phyloP scores from a whole-genome alignment of 2,797 vertebrate species.

The Enteromius fasciolatus region DNA sequence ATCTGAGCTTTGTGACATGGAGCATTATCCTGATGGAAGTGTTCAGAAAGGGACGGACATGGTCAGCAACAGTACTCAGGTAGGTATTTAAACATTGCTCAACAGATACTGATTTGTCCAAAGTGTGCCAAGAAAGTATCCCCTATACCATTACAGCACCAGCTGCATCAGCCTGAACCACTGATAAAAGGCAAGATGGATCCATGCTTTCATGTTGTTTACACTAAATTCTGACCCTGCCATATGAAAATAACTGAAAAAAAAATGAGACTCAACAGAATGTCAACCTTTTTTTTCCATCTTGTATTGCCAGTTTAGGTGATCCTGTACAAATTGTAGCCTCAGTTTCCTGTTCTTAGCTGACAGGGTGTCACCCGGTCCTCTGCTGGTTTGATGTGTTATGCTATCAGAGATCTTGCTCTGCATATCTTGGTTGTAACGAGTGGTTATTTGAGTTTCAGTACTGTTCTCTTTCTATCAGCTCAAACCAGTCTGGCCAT shows the following conservation, averaged over 20 bases:
- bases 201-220: background rate
- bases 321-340: background rate
- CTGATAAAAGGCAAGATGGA: background rate
- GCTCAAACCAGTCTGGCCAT: background rate
- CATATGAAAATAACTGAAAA: background rate
- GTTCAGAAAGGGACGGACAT: background rate
- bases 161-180: background rate
- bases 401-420: background rate
- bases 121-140: background rate
- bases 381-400: background rate
- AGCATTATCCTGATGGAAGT: background rate
- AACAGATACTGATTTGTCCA: background rate
- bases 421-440: background rate
- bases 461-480: background rate
- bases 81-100: background rate
- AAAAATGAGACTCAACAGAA: background rate
- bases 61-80: background rate
- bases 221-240: background rate
- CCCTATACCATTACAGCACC: background rate
- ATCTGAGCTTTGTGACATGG: background rate
- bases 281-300: background rate
- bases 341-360: background rate
- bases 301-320: background rate
- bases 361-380: background rate
- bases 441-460: background rate